Conservation (phyloP, 2,888 invertebrate genomes). For the Salpingus planirostris region DNA sequence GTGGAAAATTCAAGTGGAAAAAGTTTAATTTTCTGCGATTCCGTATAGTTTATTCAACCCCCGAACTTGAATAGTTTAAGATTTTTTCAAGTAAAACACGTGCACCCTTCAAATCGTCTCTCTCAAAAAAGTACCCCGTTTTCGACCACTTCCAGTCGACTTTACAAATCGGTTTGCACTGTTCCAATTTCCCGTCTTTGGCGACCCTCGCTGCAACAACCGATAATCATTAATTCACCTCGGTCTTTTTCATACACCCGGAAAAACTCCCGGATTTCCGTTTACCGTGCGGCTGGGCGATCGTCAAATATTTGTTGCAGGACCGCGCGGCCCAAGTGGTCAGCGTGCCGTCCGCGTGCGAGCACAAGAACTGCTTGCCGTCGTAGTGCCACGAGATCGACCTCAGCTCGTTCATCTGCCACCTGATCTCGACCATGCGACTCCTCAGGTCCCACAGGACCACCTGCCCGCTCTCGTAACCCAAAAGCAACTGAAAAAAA, state of each 20-base stretch:
- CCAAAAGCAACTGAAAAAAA: constrained; percentile 75
- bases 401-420: constrained; percentile 67
- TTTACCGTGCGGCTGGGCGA: constrained; percentile 88
- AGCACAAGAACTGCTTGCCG: constrained; percentile 94
- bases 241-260: no score
- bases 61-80: constrained; percentile 4
- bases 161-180: constrained; percentile 90
- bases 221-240: no score
- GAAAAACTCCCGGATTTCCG: no score
- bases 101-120: no score
- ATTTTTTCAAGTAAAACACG: no score
- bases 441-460: constrained; percentile 93
- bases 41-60: constrained; percentile 3
- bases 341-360: constrained; percentile 92
- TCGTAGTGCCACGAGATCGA: constrained; percentile 96
- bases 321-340: constrained; percentile 84
- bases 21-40: no score
- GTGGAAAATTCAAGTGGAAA: no score
- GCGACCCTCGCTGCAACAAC: constrained; percentile 74
- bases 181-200: constrained; percentile 87
- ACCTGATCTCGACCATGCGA: constrained; percentile 79
- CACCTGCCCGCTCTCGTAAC: constrained; percentile 88
- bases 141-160: constrained; percentile 89
- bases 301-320: constrained; percentile 66
- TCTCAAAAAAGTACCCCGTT: constrained; percentile 55